Evolutionary conservation across 2,113 vertebrate species (phyloP).

Genomic region (Chaetops frenatus): DNA sequence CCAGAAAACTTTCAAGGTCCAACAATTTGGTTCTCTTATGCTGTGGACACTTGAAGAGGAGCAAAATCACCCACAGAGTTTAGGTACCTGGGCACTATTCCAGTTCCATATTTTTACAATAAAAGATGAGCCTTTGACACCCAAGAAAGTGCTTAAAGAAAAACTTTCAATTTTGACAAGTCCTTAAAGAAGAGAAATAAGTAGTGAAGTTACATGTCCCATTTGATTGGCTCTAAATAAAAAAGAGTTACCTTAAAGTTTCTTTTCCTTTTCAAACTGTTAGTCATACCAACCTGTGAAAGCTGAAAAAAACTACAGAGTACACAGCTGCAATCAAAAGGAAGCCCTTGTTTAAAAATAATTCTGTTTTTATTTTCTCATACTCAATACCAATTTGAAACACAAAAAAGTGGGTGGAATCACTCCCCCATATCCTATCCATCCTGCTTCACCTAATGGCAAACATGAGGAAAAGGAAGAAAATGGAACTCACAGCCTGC

Average conservation of each 20-base stretch:
- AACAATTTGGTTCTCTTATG: neutral
- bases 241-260: neutral
- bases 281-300: neutral
- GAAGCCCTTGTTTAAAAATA: neutral
- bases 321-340: neutral
- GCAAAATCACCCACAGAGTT: neutral
- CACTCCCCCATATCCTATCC: no score
- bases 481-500: neutral
- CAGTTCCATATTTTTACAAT: neutral
- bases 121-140: neutral
- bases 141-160: neutral
- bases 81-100: neutral
- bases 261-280: neutral
- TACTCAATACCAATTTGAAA: neutral
- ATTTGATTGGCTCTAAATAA: neutral
- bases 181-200: neutral
- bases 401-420: neutral
- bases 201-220: neutral
- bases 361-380: neutral
- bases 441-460: neutral
- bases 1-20: neutral
- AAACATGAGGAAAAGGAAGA: neutral
- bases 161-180: neutral
- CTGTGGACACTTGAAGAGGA: neutral
- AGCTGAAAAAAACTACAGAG: neutral